A percentile compares a stretch with the other conserved stretches of the same genome.
These are phyloP conservation scores for Ophion slaviceki DNA, from an alignment of 2,888 invertebrate species.

Conservation along the genomic window DNA sequence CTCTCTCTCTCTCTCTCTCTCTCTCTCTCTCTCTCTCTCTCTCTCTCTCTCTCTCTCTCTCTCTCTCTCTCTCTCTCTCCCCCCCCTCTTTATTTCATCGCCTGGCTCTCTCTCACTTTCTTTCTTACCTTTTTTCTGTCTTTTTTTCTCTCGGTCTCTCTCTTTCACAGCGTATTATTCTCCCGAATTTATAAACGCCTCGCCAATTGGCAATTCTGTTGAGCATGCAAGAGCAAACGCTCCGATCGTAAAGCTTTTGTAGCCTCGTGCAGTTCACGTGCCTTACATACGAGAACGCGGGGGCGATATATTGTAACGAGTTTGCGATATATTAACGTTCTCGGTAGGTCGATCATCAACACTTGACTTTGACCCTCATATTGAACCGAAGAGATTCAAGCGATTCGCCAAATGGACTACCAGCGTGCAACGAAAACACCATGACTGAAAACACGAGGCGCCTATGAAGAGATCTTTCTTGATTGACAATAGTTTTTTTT, in stretches of 20 bases:
- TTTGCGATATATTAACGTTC: conserved; percentile 45
- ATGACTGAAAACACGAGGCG: too few relatives aligned
- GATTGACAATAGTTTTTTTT: too few relatives aligned
- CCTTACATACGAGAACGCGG: conserved; percentile 28
- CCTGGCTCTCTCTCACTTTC: too few relatives aligned
- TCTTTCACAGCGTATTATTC: not conserved
- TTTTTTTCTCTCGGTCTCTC: too few relatives aligned
- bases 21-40: too few relatives aligned
- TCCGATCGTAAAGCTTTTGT: conserved; percentile 49
- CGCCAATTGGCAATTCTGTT: conserved; percentile 46
- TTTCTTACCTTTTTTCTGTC: too few relatives aligned
- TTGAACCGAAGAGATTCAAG: conserved; percentile 35
- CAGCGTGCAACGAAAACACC: too few relatives aligned
- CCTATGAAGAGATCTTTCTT: too few relatives aligned
- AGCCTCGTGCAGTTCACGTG: not conserved
- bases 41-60: too few relatives aligned
- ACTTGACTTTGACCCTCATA: conserved; percentile 60
- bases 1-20: too few relatives aligned
- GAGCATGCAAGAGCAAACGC: conserved; percentile 18
- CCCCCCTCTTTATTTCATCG: not conserved
- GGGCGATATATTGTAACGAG: conserved; percentile 48
- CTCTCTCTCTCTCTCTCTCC: too few relatives aligned
- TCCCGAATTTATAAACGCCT: conserved; percentile 41
- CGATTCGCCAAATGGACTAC: conserved; percentile 1
- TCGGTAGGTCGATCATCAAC: conserved; percentile 51